Percentiles rank a stretch among this genome's conserved stretches.
These are phyloP conservation scores for Chaenogobius annularis DNA, from an alignment of 2,113 vertebrate genomes.

Conservation along the genomic window DNA sequence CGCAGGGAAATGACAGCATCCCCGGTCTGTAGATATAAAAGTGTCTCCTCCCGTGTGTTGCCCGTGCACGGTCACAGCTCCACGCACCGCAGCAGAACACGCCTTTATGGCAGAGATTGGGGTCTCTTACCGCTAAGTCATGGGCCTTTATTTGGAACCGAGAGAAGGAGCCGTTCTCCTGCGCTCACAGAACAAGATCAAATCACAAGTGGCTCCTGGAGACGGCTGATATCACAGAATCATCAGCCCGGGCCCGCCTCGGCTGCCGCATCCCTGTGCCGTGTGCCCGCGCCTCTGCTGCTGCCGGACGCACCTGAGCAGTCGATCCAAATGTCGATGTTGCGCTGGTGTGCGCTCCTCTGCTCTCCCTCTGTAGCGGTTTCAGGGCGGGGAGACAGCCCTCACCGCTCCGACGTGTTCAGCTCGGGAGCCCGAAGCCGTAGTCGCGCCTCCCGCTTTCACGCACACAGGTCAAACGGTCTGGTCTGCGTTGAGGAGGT, in stretches of 20 bases:
- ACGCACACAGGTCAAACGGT: background rate
- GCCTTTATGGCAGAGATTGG: slow-evolving; percentile 64
- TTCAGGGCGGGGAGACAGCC: slow-evolving; percentile 71
- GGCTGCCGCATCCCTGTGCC: slow-evolving; percentile 68
- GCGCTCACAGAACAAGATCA: slow-evolving; percentile 2
- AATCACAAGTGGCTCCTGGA: slow-evolving; percentile 61
- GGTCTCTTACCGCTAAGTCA: slow-evolving; percentile 74
- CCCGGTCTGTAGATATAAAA: slow-evolving; percentile 48
- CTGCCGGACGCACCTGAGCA: background rate
- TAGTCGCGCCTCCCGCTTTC: slow-evolving; percentile 23
- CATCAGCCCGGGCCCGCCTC: slow-evolving; percentile 67
- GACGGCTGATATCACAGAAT: slow-evolving; percentile 63
- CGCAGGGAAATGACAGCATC: slow-evolving; percentile 51
- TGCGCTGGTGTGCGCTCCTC: slow-evolving; percentile 22
- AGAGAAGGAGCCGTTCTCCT: slow-evolving; percentile 37
- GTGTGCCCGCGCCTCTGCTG: background rate
- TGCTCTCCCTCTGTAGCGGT: slow-evolving; percentile 40
- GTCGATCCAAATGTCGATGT: background rate
- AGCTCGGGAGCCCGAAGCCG: slow-evolving; percentile 65
- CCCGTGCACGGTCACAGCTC: slow-evolving; percentile 68
- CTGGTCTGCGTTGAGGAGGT: background rate
- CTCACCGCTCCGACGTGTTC: slow-evolving; percentile 76
- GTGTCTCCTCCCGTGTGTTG: slow-evolving; percentile 53
- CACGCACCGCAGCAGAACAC: slow-evolving; percentile 5
- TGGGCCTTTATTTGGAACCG: slow-evolving; percentile 69